Percentiles rank a stretch among this genome's conserved stretches.
Conservation (phyloP, 2,113 vertebrate species). For the Chroicocephalus ridibundus region DNA sequence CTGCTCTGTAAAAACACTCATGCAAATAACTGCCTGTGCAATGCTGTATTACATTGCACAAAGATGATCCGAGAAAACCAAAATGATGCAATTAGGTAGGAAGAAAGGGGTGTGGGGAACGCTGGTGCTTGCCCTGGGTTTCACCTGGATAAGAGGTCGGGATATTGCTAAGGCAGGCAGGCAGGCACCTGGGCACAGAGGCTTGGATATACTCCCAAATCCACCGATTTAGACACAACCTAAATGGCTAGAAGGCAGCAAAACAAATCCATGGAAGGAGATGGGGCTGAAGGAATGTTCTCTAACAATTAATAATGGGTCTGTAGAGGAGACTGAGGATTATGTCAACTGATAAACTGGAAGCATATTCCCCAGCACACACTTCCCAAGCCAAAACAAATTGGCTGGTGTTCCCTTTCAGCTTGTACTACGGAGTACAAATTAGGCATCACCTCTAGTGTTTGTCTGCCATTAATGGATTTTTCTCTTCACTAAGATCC, state of each 20-base stretch:
- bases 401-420: not conserved
- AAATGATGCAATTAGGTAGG: conserved; percentile 42
- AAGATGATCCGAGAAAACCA: conserved; percentile 2
- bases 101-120: conserved; percentile 12
- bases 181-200: not conserved
- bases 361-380: not conserved
- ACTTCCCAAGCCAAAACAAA: not conserved
- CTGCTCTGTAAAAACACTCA: not conserved
- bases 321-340: conserved; percentile 30
- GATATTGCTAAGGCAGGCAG: conserved; percentile 38
- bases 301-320: not conserved
- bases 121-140: conserved; percentile 28
- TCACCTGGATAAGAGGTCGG: conserved; percentile 50
- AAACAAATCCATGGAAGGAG: conserved; percentile 21
- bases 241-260: conserved; percentile 32
- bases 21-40: not conserved
- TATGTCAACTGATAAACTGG: conserved; percentile 17
- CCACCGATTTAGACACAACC: not conserved
- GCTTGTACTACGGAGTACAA: not conserved
- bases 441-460: not conserved
- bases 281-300: conserved; percentile 1
- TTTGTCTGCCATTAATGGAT: not conserved
- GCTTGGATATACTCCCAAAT: conserved; percentile 52
- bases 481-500: not conserved
- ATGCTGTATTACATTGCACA: not conserved